phyloP scores from a whole-genome alignment of 2,797 vertebrate genomes.

The Neomorphus geoffroyi region DNA sequence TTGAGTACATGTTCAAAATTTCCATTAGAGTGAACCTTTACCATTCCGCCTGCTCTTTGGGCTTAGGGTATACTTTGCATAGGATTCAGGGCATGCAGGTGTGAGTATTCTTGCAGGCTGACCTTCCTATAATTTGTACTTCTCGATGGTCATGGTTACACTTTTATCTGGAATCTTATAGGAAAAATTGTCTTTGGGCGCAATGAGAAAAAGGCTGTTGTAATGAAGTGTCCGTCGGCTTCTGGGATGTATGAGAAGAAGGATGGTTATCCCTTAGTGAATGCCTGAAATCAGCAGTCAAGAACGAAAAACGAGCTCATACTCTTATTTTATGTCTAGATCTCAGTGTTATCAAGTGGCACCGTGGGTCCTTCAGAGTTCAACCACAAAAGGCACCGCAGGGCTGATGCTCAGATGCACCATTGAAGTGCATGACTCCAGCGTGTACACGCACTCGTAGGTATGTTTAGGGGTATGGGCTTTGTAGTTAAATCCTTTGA shows the following conservation, averaged over 20 bases:
- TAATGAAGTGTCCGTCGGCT: neutral
- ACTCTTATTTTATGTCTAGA: neutral
- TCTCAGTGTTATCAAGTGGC: neutral
- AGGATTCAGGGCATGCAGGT: neutral
- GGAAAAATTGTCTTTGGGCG: neutral
- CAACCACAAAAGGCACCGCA: neutral
- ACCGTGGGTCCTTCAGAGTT: neutral
- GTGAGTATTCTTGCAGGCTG: neutral
- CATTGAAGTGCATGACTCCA: neutral
- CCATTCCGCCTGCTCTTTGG: neutral
- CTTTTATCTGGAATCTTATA: neutral
- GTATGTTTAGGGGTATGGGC: neutral
- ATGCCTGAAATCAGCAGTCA: neutral
- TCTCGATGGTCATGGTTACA: neutral
- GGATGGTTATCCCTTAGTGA: neutral
- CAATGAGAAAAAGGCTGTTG: neutral
- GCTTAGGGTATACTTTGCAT: neutral
- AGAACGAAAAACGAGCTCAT: neutral
- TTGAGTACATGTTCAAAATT: neutral
- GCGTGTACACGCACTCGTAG: fast-evolving
- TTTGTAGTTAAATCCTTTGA: neutral
- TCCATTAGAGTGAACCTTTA: neutral
- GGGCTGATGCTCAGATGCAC: neutral
- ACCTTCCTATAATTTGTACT: constrained; percentile 13
- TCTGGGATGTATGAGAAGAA: neutral